These are phyloP conservation scores for Acronicta psi DNA, from an alignment of 2,888 invertebrate genomes.

Conservation along the genomic window DNA sequence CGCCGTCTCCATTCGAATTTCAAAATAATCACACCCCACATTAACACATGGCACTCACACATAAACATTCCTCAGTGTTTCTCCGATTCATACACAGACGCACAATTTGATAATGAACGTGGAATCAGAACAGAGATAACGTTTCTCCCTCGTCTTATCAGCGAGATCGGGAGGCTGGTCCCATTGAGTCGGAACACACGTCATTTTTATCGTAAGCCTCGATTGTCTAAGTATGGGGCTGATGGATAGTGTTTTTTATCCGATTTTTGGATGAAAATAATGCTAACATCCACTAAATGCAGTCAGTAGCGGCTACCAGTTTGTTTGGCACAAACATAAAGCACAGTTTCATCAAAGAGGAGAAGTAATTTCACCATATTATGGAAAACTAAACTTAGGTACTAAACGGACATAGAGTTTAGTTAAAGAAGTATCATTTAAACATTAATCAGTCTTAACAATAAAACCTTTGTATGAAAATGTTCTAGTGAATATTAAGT, in stretches of 20 bases:
- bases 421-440: too few relatives aligned
- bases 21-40: constrained; percentile 42
- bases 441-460: background rate
- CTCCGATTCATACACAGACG: constrained; percentile 51
- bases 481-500: constrained; percentile 11
- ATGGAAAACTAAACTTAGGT: too few relatives aligned
- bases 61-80: constrained; percentile 30
- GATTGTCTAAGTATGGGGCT: constrained; percentile 53
- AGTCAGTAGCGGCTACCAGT: too few relatives aligned
- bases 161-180: constrained; percentile 66
- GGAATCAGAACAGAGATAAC: constrained; percentile 80
- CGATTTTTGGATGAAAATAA: constrained; percentile 34
- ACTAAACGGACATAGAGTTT: too few relatives aligned
- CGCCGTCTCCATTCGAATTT: constrained; percentile 11
- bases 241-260: constrained; percentile 52
- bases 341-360: too few relatives aligned
- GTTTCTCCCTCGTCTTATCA: constrained; percentile 69
- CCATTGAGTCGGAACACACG: constrained; percentile 67
- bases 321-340: too few relatives aligned
- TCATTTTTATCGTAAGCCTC: constrained; percentile 64
- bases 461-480: background rate
- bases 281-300: background rate
- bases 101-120: constrained; percentile 82
- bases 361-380: too few relatives aligned
- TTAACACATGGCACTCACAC: constrained; percentile 47